Conservation (phyloP, 2,113 vertebrate species). For the Candoia aspera region DNA sequence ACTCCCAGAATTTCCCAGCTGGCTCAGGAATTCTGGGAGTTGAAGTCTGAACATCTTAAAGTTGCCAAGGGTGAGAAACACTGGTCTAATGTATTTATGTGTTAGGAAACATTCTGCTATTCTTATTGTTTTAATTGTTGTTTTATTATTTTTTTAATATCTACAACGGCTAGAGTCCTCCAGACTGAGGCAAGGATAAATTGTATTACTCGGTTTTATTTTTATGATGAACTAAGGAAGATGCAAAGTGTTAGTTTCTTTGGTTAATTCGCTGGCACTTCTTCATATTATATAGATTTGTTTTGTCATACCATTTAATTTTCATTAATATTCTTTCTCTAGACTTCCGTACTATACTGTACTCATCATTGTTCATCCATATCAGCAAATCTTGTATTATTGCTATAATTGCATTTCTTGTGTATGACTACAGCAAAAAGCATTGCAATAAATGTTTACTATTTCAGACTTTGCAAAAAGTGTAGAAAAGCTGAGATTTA, state of each 20-base stretch:
- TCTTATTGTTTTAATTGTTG: background rate
- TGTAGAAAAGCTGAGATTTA: background rate
- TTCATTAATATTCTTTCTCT: background rate
- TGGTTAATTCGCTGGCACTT: background rate
- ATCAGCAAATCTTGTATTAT: background rate
- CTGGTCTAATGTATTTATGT: background rate
- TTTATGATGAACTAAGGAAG: background rate
- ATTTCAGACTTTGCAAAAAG: background rate
- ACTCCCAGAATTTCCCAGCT: background rate
- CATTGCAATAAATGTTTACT: background rate
- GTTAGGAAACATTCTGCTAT: background rate
- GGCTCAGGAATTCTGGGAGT: background rate
- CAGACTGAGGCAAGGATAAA: background rate
- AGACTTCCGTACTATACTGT: background rate
- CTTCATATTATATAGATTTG: background rate
- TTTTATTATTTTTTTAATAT: background rate
- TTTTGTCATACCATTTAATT: background rate
- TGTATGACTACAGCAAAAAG: background rate
- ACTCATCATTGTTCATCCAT: background rate
- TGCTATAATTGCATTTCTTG: background rate
- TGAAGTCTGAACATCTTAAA: background rate
- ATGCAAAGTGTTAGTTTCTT: background rate
- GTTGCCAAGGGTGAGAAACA: background rate
- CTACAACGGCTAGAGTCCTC: background rate
- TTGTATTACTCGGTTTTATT: background rate